A percentile compares a stretch with the other conserved stretches of the same genome.
These are phyloP conservation scores for Eristalinus sepulchralis DNA, from an alignment of 2,888 invertebrate species.

Conservation along the genomic window DNA sequence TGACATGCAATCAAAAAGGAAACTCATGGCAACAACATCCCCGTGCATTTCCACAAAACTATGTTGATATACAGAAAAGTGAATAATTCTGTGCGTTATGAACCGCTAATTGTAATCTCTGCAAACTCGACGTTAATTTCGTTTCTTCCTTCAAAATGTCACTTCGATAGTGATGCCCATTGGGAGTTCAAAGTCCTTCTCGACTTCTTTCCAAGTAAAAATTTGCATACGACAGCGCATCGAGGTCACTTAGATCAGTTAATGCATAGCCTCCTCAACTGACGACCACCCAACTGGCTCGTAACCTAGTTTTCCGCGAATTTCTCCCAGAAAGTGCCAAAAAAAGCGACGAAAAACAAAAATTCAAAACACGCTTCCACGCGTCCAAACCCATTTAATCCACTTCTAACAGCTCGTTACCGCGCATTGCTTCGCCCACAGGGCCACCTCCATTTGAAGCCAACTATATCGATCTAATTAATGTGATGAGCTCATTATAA, in stretches of 20 bases:
- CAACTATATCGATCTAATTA: constrained; percentile 45
- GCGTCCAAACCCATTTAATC: constrained; percentile 23
- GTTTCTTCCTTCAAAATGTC: not conserved
- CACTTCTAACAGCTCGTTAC: not conserved
- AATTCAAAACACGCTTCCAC: constrained; percentile 6
- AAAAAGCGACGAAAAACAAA: not conserved
- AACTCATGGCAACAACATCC: no score
- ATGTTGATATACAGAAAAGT: no score
- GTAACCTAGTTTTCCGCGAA: constrained; percentile 15
- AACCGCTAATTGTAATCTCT: no score
- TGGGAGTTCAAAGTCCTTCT: not conserved
- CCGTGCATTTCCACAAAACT: no score
- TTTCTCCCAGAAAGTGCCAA: constrained; percentile 32
- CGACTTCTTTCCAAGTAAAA: not conserved
- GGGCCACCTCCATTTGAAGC: not conserved
- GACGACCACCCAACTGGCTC: constrained; percentile 12
- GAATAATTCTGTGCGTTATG: no score
- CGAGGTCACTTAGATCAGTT: not conserved
- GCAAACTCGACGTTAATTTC: not conserved
- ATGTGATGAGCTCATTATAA: constrained; percentile 57
- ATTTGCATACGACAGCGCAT: not conserved
- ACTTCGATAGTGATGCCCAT: not conserved
- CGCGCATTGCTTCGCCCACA: constrained; percentile 1
- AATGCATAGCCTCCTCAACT: constrained; percentile 20
- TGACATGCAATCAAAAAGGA: no score